Percentiles rank a stretch among this genome's conserved stretches.
Conservation (phyloP, 2,797 vertebrate genomes). For the Labeo calbasu region DNA sequence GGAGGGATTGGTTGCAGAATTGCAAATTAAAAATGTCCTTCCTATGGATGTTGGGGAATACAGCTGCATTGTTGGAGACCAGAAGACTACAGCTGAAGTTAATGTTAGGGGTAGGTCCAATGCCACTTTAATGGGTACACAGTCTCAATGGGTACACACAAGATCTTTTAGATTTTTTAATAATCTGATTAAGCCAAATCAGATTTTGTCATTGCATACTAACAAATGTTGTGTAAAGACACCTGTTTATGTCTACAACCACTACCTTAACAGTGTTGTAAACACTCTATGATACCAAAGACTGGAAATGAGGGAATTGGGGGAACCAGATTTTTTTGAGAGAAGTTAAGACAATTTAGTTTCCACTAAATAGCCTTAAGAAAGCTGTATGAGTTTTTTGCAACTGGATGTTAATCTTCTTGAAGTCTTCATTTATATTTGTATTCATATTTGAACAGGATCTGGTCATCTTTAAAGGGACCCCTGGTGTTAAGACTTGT, state of each 20-base stretch:
- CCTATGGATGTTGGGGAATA: slow-evolving; percentile 82
- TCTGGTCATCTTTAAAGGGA: neutral
- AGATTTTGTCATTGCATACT: neutral
- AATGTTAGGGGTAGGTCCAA: slow-evolving; percentile 79
- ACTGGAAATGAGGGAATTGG: neutral
- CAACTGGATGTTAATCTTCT: neutral
- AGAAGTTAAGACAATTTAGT: neutral
- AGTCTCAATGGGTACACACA: neutral
- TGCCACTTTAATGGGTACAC: neutral
- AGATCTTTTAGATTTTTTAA: neutral
- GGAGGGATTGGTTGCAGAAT: slow-evolving; percentile 76
- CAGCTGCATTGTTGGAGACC: slow-evolving; percentile 78
- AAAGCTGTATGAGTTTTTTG: neutral
- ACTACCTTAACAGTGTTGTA: neutral
- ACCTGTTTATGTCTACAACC: neutral
- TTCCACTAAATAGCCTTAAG: neutral
- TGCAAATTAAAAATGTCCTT: slow-evolving; percentile 81
- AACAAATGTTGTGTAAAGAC: neutral
- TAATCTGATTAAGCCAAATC: neutral
- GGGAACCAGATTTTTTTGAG: neutral
- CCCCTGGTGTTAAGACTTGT: too few relatives aligned
- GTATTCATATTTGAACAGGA: neutral
- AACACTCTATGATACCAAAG: neutral
- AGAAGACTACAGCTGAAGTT: slow-evolving; percentile 80
- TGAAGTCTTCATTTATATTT: neutral